Percentiles rank a stretch among this genome's conserved stretches.
Conservation (phyloP, 92 coral and sea anemone species). For the Siderastrea siderea region DNA sequence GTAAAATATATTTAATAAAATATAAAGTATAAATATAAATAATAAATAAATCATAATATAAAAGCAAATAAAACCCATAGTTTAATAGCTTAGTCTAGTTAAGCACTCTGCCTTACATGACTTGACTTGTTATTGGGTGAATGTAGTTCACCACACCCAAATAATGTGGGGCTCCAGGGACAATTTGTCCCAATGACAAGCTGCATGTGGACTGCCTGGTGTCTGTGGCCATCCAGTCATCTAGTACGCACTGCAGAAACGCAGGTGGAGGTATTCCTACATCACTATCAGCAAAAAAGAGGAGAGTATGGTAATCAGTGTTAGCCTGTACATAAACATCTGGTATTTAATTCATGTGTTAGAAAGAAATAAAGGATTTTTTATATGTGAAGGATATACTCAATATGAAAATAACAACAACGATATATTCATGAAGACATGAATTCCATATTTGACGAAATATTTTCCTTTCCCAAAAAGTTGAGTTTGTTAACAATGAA, state of each 20-base stretch:
- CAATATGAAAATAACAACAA: not conserved
- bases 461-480: too few relatives aligned
- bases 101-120: slow-evolving; percentile 10
- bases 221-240: slow-evolving; percentile 50
- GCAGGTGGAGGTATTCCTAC: slow-evolving; percentile 33
- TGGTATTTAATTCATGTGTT: slow-evolving; percentile 8
- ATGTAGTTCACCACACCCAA: slow-evolving; percentile 23
- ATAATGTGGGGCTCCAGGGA: slow-evolving; percentile 41
- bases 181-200: not conserved
- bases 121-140: slow-evolving; percentile 35
- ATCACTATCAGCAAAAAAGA: slow-evolving; percentile 15
- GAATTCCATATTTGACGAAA: too few relatives aligned
- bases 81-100: not conserved
- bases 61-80: not conserved
- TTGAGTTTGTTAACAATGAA: slow-evolving; percentile 1
- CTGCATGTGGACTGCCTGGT: slow-evolving; percentile 33
- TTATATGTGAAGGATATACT: slow-evolving; percentile 16
- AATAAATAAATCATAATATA: not conserved
- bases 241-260: slow-evolving; percentile 28
- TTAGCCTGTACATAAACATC: slow-evolving; percentile 12
- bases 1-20: not conserved
- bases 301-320: not conserved
- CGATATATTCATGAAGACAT: slow-evolving; percentile 1
- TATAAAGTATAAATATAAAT: not conserved
- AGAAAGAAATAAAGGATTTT: slow-evolving; percentile 16